Conservation (phyloP, 2,113 vertebrate species). For the Myiagra hebetior region DNA sequence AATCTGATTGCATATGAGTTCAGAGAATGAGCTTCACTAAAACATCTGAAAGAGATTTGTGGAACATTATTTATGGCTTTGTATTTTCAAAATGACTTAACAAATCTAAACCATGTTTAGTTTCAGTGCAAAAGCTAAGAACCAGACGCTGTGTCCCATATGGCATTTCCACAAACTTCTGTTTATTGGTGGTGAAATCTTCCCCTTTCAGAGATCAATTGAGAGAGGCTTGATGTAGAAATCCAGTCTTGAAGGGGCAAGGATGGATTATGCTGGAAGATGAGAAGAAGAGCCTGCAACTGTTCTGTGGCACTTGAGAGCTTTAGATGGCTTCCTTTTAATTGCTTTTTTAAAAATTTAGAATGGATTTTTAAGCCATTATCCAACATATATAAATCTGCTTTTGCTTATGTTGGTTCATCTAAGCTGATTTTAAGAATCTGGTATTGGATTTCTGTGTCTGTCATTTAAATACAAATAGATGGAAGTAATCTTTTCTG, state of each 20-base stretch:
- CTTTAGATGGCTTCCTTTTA: not conserved
- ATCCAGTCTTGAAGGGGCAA: not conserved
- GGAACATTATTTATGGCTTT: conserved; percentile 8
- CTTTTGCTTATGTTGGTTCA: not conserved
- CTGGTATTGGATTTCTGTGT: not conserved
- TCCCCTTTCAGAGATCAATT: not conserved
- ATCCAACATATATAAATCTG: not conserved
- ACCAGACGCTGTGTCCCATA: not conserved
- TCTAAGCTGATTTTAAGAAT: not conserved
- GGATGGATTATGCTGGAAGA: not conserved
- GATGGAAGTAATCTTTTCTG: not conserved
- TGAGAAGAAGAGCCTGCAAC: not conserved
- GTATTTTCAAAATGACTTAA: conserved; percentile 24
- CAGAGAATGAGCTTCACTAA: not conserved
- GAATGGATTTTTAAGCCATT: not conserved
- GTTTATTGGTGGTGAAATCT: conserved; percentile 35
- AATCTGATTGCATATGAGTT: not conserved
- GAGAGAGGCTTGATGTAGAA: not conserved
- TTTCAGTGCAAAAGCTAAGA: not conserved
- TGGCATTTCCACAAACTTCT: not conserved
- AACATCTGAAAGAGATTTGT: conserved; percentile 52
- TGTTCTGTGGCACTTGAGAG: not conserved
- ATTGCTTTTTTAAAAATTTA: not conserved
- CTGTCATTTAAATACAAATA: not conserved
- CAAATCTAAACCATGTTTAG: conserved; percentile 33